These are phyloP conservation scores for Nasonia longicornis DNA, from an alignment of 1,140 invertebrate genomes.

Conservation along the genomic window DNA sequence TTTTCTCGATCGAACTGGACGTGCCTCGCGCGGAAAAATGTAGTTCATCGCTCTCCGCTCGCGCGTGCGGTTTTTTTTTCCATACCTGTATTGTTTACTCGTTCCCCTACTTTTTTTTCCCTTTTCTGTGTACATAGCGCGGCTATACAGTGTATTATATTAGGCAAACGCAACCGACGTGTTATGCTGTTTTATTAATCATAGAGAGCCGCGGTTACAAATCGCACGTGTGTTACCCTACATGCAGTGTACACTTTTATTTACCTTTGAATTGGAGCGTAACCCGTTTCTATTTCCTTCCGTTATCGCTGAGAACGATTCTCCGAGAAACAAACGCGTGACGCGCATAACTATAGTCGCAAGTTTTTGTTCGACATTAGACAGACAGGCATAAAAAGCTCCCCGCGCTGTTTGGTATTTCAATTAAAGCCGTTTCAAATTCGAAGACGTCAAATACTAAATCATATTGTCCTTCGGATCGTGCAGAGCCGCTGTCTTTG, in stretches of 20 bases:
- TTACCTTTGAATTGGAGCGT: background rate
- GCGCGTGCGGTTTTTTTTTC: background rate
- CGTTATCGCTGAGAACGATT: too few relatives aligned
- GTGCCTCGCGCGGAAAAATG: too few relatives aligned
- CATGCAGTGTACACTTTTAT: background rate
- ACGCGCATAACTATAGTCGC: too few relatives aligned
- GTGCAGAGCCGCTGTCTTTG: background rate
- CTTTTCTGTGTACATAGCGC: background rate
- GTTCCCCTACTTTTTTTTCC: background rate
- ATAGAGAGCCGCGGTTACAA: background rate
- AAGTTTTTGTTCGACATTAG: too few relatives aligned
- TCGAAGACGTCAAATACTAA: constrained; percentile 13
- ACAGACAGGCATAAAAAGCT: too few relatives aligned
- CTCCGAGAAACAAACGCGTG: too few relatives aligned
- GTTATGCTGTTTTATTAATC: constrained; percentile 2
- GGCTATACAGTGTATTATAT: background rate
- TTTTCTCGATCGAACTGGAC: background rate
- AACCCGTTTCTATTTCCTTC: too few relatives aligned
- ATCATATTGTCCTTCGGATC: constrained; percentile 6
- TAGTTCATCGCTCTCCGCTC: background rate
- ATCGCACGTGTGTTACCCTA: background rate
- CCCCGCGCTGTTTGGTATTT: background rate
- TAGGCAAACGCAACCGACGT: background rate
- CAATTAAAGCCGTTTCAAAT: background rate
- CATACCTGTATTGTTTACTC: too few relatives aligned